Conservation (phyloP, 2,113 vertebrate genomes). For the Thomomys bottae region DNA sequence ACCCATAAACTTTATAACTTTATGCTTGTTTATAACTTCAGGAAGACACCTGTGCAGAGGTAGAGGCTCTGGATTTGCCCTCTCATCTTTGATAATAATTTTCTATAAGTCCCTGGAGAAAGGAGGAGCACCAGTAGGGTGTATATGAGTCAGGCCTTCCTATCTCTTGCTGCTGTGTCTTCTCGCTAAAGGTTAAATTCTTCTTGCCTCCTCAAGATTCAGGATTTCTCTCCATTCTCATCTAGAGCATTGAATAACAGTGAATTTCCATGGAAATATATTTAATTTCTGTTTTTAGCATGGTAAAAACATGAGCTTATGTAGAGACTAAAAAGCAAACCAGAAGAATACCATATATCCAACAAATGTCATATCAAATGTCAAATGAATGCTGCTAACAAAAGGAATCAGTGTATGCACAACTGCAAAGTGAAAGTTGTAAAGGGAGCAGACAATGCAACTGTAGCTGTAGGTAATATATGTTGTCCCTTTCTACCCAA, state of each 20-base stretch:
- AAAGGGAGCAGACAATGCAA: too few relatives aligned
- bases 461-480: neutral
- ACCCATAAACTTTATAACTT: too few relatives aligned
- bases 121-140: neutral
- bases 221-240: neutral
- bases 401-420: neutral
- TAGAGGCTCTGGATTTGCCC: accelerated
- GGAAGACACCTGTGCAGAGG: neutral
- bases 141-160: too few relatives aligned
- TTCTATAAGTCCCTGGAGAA: neutral
- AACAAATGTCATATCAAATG: neutral
- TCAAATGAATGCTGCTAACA: neutral
- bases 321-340: neutral
- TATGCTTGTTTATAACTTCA: neutral
- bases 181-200: neutral
- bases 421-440: too few relatives aligned
- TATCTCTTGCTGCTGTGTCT: neutral
- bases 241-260: neutral
- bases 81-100: neutral
- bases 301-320: neutral
- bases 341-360: neutral
- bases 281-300: neutral
- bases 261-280: neutral
- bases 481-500: neutral
- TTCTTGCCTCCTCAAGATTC: neutral